These are phyloP conservation scores for Syndactyla subalaris DNA, from an alignment of 2,797 vertebrate genomes.

Conservation along the genomic window DNA sequence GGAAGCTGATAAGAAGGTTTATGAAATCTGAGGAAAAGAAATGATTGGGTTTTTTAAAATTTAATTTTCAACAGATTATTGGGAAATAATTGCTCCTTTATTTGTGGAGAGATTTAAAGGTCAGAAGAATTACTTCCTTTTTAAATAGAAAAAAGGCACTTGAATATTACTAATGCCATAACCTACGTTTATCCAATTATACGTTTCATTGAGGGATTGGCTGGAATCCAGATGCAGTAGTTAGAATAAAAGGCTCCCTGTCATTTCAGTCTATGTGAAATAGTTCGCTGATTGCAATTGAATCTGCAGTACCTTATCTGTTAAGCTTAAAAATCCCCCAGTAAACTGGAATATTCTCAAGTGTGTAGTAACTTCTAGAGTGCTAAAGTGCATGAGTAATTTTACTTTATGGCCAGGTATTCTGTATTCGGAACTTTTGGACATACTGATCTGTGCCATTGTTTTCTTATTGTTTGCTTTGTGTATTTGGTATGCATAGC, in stretches of 20 bases:
- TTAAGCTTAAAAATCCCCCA: neutral
- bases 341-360: neutral
- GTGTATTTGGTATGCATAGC: conserved; percentile 39
- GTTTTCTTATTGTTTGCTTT: conserved; percentile 30
- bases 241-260: conserved; percentile 39
- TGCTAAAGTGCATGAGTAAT: neutral
- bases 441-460: neutral
- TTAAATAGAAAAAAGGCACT: neutral
- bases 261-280: conserved; percentile 19
- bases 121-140: conserved; percentile 47
- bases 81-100: conserved; percentile 31
- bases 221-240: conserved; percentile 28
- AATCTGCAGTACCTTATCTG: neutral
- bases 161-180: conserved; percentile 41
- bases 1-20: neutral
- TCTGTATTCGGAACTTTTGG: neutral
- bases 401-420: neutral
- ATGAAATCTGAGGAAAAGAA: neutral
- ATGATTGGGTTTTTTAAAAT: neutral
- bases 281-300: neutral
- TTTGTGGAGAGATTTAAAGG: conserved; percentile 46
- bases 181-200: conserved; percentile 64
- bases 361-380: neutral
- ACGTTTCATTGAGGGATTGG: conserved; percentile 38
- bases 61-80: neutral